Evolutionary conservation across 2,888 invertebrate genomes (phyloP).

Genomic region (Hypena proboscidalis): DNA sequence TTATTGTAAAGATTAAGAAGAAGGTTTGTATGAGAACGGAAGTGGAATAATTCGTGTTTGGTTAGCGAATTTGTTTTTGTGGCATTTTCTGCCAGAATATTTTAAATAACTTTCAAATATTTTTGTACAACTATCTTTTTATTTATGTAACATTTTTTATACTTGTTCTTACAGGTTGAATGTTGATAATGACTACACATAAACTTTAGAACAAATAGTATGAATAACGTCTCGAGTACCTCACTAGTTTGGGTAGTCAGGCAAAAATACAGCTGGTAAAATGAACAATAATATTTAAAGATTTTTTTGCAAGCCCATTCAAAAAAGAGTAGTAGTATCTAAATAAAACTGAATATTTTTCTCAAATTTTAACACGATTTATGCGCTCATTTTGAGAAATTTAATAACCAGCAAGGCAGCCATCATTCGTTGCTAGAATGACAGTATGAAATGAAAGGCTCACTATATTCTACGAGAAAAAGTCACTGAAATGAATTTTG

Average conservation of each 20-base stretch:
- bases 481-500: slow-evolving; percentile 41
- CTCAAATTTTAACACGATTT: slow-evolving; percentile 7
- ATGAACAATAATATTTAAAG: too few relatives aligned
- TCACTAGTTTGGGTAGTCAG: too few relatives aligned
- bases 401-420: slow-evolving; percentile 18
- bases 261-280: too few relatives aligned
- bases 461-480: slow-evolving; percentile 30
- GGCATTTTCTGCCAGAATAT: too few relatives aligned
- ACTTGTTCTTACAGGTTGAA: too few relatives aligned
- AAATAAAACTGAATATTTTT: neutral
- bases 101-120: neutral
- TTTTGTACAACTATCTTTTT: neutral
- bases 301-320: too few relatives aligned
- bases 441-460: slow-evolving; percentile 39
- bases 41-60: slow-evolving; percentile 16
- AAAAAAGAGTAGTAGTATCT: neutral
- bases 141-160: neutral
- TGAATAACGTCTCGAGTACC: too few relatives aligned
- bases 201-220: too few relatives aligned
- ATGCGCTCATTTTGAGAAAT: too few relatives aligned
- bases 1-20: slow-evolving; percentile 54
- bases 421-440: slow-evolving; percentile 16
- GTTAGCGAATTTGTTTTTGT: slow-evolving; percentile 1
- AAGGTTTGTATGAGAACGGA: slow-evolving; percentile 38
- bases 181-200: too few relatives aligned